Evolutionary conservation across 2,888 invertebrate species (phyloP), one percentile per base, ranked within the genome.

Genomic region (Trypoxylon attenuatum): DNA sequence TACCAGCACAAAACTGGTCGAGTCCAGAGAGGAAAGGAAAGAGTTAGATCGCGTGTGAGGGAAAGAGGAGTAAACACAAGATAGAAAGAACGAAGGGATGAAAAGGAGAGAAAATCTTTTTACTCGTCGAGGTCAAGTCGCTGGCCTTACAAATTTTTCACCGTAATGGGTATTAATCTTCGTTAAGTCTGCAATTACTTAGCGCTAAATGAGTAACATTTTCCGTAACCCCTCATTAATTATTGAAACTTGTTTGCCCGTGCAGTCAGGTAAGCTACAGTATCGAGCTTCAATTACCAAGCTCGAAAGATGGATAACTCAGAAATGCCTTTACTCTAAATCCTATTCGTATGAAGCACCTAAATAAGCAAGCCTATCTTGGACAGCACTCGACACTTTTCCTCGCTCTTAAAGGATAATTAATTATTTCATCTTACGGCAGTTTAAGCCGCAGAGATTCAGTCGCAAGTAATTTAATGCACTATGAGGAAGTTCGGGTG

Each of bases 81-180:
- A 71, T 65, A 62, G 76, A 73, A 60, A 42, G 49, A 47, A 39
- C 64, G 67, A 61, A 70, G 70, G 46, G 56, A 52, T 38, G 42
- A 46, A 33, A 13, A 33, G 33, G 5, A 25, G 25, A 13, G 33
- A 13, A 33, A 33, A 33, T n/a, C 33, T 33, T 33, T 33, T 33
- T 33, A 13, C 33, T 13, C 33, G 10, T 33, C 13, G n/a, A 13
- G 33, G 33, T 33, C 33, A 33, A 33, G 33, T 33, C 13, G 33
- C 33, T 13, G 33, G 8, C 33, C 33, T 33, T 13, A 33, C n/a
- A 33, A 33, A 33, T 33, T 33, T 8, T 33, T 13, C 33, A 13
- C 33, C 33, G 4, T 13, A 10, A 10, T 33, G n/a, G 33, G n/a
- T 33, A 33, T 33, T 33, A 33, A 33, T 33, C 33, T 33, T 33